These are phyloP conservation scores for Hycleus phaleratus DNA, from an alignment of 1,140 invertebrate species.

Conservation along the genomic window DNA sequence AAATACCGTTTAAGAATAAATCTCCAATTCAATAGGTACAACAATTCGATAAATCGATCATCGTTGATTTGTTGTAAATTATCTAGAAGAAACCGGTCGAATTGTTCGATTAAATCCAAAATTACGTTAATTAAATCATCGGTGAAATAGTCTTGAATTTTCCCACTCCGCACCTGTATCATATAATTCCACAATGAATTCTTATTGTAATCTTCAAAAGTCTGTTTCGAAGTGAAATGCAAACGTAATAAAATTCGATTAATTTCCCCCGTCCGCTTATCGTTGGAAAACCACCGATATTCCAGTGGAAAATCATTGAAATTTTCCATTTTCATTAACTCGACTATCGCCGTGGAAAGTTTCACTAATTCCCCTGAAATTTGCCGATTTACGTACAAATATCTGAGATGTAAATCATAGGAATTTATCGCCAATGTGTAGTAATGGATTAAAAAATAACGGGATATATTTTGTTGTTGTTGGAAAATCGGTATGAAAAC, in stretches of 20 bases:
- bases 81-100: constrained; percentile 21
- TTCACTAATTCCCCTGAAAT: neutral
- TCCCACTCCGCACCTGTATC: constrained; percentile 25
- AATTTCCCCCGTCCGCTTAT: too few species aligned
- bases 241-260: too few species aligned
- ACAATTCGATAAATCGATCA: constrained; percentile 16
- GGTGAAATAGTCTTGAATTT: constrained; percentile 29
- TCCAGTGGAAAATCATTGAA: neutral
- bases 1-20: constrained; percentile 22
- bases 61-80: constrained; percentile 12
- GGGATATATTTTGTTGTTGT: constrained; percentile 1
- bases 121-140: constrained; percentile 27
- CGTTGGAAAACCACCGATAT: too few species aligned
- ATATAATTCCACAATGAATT: constrained; percentile 25
- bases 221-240: too few species aligned
- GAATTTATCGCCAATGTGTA: constrained; percentile 29
- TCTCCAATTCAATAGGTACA: constrained; percentile 24
- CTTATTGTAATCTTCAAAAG: neutral
- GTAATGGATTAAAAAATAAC: constrained; percentile 30
- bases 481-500: constrained; percentile 11
- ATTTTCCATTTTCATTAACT: neutral
- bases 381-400: neutral
- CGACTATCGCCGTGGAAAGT: neutral
- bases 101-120: constrained; percentile 21
- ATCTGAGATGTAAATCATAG: constrained; percentile 21